Percentiles rank a stretch among this genome's conserved stretches.
phyloP scores from a whole-genome alignment of 2,888 invertebrate species.

The Hipparchia semele region DNA sequence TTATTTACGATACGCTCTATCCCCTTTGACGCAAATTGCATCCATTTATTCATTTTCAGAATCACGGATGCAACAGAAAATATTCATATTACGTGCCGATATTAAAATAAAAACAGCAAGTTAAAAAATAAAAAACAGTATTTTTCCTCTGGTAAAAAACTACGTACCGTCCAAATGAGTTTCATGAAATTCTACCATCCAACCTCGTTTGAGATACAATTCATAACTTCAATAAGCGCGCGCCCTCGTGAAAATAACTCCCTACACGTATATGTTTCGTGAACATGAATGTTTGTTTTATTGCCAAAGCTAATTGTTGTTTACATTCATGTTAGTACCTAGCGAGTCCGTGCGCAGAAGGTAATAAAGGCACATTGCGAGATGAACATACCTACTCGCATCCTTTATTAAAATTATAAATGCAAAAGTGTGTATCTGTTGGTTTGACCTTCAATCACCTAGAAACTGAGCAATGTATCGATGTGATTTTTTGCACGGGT shows the following conservation, averaged over 20 bases:
- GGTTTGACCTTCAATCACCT: too few relatives aligned
- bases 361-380: background rate
- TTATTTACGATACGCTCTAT: too few relatives aligned
- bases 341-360: background rate
- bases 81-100: background rate
- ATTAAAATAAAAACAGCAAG: background rate
- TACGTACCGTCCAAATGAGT: slow-evolving; percentile 24
- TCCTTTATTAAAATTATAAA: too few relatives aligned
- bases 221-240: slow-evolving; percentile 22
- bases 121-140: background rate
- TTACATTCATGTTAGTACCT: background rate
- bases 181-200: slow-evolving; percentile 39
- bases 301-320: slow-evolving; percentile 5
- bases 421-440: too few relatives aligned
- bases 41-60: slow-evolving; percentile 2
- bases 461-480: too few relatives aligned
- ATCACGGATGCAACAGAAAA: too few relatives aligned
- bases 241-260: slow-evolving; percentile 13
- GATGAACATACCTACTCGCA: too few relatives aligned
- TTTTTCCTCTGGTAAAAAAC: background rate
- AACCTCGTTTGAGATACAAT: slow-evolving; percentile 3
- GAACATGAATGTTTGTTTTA: slow-evolving; percentile 13
- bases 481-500: too few relatives aligned
- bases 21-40: background rate
- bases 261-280: background rate